Base-by-base conservation (phyloP, 2,888 invertebrate genomes). In the Callinectes sapidus region DNA sequence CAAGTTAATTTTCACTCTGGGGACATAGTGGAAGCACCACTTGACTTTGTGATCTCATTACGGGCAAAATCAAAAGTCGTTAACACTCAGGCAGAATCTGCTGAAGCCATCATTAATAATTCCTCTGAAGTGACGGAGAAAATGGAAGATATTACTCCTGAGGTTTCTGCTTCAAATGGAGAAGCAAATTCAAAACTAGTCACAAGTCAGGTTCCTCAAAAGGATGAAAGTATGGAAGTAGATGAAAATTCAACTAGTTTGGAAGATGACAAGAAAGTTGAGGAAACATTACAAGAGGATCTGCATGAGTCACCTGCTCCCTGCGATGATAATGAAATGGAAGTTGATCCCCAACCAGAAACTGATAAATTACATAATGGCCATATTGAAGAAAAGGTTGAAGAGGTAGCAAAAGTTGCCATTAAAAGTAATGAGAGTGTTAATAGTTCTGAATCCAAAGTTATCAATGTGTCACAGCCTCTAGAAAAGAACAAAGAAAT, bases 11-110 rank as follows among this genome's bases (percentile, higher is more conserved):
- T 92, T 54, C 77, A 87, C 18, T 94, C 94, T 48, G 94, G 94
- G 39, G 94, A 94, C 71, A 90, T 94, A 5, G 93, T 94, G 13
- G 94, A 94, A 81, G 94, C 94, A 42, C 94, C 94, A 2, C 77
- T 92, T 66, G 90, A 94, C 91, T 94, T 93, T 89, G 92, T 94
- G 14, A 93, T 94, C 32, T 90, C 94, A 13, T 88, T 94, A 48
- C 90, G 93, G 35, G 94, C 94, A 61, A 92, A 86, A 87, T 66
- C 39, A 61, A 90, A 92, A 89, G 81, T 23, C 6, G 28, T 5
- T 85, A 54, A 42, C 32, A 54, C 18, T 61, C 48, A 39, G 32
- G 18, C 48, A 35, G 90, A 90, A 90, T 13, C 86, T 23, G 23
- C 18, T 39, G 90, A 86, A 86, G 48, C 42, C 55, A 8, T 28